phyloP scores from a whole-genome alignment of 2,797 vertebrate genomes.

The Oreochromis mossambicus region DNA sequence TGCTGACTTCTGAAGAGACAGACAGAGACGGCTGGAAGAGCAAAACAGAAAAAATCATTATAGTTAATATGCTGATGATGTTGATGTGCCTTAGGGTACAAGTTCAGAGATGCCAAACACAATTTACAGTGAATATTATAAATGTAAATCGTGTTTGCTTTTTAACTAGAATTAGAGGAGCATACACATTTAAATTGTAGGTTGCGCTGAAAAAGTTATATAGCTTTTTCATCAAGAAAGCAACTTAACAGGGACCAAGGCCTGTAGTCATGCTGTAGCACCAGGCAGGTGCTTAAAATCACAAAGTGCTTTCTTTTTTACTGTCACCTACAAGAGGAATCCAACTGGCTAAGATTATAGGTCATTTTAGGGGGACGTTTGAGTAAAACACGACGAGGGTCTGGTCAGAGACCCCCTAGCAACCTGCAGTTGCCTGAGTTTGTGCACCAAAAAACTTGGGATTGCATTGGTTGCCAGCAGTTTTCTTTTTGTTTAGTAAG shows the following conservation, averaged over 20 bases:
- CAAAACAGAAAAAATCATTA: not conserved
- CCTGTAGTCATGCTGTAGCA: not conserved
- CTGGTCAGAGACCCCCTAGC: not conserved
- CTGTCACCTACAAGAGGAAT: not conserved
- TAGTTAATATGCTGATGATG: not conserved
- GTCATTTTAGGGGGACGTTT: not conserved
- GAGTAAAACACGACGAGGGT: rapidly evolving
- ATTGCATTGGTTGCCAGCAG: not conserved
- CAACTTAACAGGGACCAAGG: not conserved
- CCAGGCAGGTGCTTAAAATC: not conserved
- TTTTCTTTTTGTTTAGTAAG: not conserved
- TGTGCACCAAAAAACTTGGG: not conserved
- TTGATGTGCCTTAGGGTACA: not conserved
- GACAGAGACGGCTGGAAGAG: not conserved
- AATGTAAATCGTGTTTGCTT: not conserved
- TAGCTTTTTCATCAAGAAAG: not conserved
- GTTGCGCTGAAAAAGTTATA: not conserved
- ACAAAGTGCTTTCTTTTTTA: not conserved
- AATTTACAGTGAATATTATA: not conserved
- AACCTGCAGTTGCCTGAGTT: not conserved
- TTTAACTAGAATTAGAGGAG: not conserved
- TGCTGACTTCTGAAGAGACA: not conserved
- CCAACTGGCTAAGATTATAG: not conserved
- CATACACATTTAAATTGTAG: not conserved
- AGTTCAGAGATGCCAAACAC: not conserved